phyloP scores from a whole-genome alignment of 2,888 invertebrate genomes.

The Phymatocera aterrima region DNA sequence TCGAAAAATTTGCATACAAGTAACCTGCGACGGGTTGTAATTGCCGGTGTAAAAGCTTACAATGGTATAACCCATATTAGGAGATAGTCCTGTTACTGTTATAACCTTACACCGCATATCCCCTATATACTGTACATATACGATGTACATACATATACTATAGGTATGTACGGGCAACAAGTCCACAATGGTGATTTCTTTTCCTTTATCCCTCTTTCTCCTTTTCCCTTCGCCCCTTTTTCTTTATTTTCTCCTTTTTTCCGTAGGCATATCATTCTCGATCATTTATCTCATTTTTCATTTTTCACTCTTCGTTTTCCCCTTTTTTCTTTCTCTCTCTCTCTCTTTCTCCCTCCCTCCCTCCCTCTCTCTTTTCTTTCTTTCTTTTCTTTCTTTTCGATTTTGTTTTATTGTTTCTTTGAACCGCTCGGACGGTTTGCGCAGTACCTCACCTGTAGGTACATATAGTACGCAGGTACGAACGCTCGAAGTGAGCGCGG shows the following conservation, averaged over 20 bases:
- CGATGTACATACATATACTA: background rate
- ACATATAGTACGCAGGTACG: background rate
- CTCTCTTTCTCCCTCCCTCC: background rate
- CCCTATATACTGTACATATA: too few species aligned
- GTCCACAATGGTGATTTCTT: background rate
- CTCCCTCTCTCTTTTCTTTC: background rate
- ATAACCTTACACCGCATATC: conserved; percentile 8
- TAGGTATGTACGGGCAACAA: too few species aligned
- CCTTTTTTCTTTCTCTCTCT: background rate
- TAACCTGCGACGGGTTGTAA: conserved; percentile 41
- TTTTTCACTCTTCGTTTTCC: too few species aligned
- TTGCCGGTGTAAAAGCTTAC: conserved; percentile 45
- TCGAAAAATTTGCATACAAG: conserved; percentile 44
- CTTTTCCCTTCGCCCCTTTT: background rate
- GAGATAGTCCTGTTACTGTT: conserved; percentile 44
- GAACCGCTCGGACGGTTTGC: background rate
- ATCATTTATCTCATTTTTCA: too few species aligned
- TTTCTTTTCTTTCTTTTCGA: background rate
- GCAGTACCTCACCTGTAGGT: background rate
- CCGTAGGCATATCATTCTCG: too few species aligned
- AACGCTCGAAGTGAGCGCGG: background rate
- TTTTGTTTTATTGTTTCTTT: conserved; percentile 13
- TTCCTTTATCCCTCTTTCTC: background rate
- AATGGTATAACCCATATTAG: conserved; percentile 46
- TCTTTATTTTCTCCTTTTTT: background rate